These are phyloP conservation scores for Leptopilina drosophilae DNA, from an alignment of 2,888 invertebrate genomes.

Conservation along the genomic window DNA sequence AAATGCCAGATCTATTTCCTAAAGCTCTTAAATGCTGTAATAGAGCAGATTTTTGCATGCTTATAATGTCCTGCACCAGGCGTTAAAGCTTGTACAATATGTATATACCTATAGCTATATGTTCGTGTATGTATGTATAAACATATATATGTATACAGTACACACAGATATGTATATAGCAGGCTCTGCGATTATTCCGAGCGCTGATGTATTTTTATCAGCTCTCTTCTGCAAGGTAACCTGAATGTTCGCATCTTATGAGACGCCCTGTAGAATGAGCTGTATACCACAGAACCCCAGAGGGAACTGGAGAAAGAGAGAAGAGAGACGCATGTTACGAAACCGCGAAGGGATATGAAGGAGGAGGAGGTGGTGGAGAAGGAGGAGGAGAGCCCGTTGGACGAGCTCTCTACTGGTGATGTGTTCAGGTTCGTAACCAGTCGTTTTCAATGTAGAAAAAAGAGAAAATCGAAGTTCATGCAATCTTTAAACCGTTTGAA, in stretches of 20 bases:
- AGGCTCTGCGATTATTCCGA: slow-evolving; percentile 69
- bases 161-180: slow-evolving; percentile 61
- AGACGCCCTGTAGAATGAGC: slow-evolving; percentile 46
- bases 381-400: slow-evolving; percentile 62
- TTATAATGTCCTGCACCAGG: slow-evolving; percentile 8
- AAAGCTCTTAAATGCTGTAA: slow-evolving; percentile 15
- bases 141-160: slow-evolving; percentile 36
- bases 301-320: slow-evolving; percentile 39
- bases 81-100: slow-evolving; percentile 13
- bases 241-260: slow-evolving; percentile 52
- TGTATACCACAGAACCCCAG: slow-evolving; percentile 28
- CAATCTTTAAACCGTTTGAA: slow-evolving; percentile 19
- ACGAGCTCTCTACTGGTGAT: slow-evolving; percentile 59
- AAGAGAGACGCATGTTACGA: slow-evolving; percentile 67
- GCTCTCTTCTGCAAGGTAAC: slow-evolving; percentile 51
- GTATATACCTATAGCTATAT: too few species aligned
- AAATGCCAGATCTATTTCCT: slow-evolving; percentile 8
- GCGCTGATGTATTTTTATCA: slow-evolving; percentile 70
- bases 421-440: slow-evolving; percentile 54
- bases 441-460: slow-evolving; percentile 8
- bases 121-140: not conserved
- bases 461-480: slow-evolving; percentile 21
- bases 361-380: slow-evolving; percentile 46
- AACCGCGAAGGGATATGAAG: slow-evolving; percentile 62
- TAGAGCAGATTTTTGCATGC: slow-evolving; percentile 16